These are phyloP conservation scores for Rhynchopsitta pachyrhyncha DNA, from an alignment of 2,113 vertebrate species.

Conservation along the genomic window DNA sequence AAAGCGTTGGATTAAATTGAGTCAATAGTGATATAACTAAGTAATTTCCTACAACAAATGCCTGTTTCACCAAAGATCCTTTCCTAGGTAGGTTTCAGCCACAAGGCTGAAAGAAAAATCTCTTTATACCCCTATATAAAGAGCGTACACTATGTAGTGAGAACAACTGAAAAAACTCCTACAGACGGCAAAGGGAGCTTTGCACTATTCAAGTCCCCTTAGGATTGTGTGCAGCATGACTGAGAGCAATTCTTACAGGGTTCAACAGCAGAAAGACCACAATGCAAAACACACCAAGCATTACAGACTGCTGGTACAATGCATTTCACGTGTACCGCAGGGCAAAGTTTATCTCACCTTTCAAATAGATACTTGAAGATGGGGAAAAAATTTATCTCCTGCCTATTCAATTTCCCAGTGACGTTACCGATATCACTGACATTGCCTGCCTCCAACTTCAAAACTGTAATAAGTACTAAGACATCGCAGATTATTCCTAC, in stretches of 20 bases:
- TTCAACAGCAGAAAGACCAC: not conserved
- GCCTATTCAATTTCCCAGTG: not conserved
- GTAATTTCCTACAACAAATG: not conserved
- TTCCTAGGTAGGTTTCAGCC: not conserved
- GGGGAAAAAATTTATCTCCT: not conserved
- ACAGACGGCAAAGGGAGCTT: not conserved
- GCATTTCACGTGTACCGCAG: not conserved
- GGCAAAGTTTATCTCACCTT: not conserved
- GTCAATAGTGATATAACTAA: not conserved
- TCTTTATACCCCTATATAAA: not conserved
- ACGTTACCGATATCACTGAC: not conserved
- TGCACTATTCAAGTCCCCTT: not conserved
- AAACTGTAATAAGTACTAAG: not conserved
- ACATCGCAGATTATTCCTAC: not conserved
- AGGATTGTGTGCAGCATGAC: rapidly evolving
- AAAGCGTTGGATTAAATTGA: not conserved
- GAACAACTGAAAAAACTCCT: not conserved
- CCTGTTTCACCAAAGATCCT: not conserved
- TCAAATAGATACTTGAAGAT: not conserved
- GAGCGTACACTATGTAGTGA: not conserved
- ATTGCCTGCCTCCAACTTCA: not conserved
- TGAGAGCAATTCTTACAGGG: not conserved
- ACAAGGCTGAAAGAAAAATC: not conserved
- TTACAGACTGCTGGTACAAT: not conserved
- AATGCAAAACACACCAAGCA: not conserved